Conservation (phyloP, 2,888 invertebrate genomes). For the Volucella zonaria region DNA sequence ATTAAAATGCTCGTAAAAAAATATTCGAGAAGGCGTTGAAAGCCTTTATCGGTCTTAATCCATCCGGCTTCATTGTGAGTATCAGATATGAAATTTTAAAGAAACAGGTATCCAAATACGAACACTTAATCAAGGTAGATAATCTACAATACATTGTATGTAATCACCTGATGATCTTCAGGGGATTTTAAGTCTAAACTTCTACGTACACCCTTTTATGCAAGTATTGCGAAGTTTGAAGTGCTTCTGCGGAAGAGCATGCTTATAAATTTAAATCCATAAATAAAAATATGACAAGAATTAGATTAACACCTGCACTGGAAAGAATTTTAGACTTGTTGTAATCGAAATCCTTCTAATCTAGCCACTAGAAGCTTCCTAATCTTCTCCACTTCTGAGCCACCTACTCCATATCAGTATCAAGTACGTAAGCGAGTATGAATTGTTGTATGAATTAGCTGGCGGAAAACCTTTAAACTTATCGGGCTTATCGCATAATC, state of each 20-base stretch:
- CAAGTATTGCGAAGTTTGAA: no score
- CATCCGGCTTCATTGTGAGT: neutral
- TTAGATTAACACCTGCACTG: neutral
- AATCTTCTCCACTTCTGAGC: neutral
- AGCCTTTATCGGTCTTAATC: neutral
- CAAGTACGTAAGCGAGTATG: neutral
- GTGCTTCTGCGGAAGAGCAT: neutral
- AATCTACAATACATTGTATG: no score
- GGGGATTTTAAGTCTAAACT: no score
- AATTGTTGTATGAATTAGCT: neutral
- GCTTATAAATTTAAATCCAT: neutral
- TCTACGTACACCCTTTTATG: no score
- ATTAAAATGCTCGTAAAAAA: neutral
- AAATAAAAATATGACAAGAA: neutral
- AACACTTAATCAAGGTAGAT: no score
- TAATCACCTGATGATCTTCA: no score
- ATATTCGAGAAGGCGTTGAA: neutral
- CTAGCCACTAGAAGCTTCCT: neutral
- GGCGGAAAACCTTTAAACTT: slow-evolving; percentile 18
- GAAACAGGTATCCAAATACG: neutral
- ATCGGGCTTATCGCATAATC: neutral
- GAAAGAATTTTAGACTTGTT: neutral
- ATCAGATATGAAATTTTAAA: neutral
- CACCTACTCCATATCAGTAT: neutral
- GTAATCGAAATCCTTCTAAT: neutral